phyloP scores from a whole-genome alignment of 2,797 vertebrate species.

The Bufotes viridis region DNA sequence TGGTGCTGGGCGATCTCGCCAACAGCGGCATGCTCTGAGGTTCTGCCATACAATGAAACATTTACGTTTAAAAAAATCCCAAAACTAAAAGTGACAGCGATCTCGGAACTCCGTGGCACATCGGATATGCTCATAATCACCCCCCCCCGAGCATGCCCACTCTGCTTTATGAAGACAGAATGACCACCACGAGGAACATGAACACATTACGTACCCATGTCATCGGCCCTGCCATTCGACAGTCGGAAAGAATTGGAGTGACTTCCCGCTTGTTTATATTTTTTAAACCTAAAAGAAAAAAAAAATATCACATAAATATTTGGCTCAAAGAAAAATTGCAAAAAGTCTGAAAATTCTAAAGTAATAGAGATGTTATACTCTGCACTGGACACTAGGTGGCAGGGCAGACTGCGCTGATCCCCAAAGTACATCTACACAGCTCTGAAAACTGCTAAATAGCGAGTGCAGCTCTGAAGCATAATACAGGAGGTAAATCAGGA shows the following conservation, averaged over 20 bases:
- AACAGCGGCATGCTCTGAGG: slow-evolving; percentile 95
- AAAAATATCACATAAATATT: not conserved
- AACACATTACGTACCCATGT: slow-evolving; percentile 82
- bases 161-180: not conserved
- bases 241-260: slow-evolving; percentile 96
- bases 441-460: too few relatives aligned
- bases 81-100: not conserved
- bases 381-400: not conserved
- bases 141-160: not conserved
- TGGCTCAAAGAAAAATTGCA: not conserved
- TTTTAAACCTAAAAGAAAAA: slow-evolving; percentile 88
- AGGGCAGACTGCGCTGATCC: not conserved
- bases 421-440: too few relatives aligned
- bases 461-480: too few relatives aligned
- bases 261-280: slow-evolving; percentile 97
- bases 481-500: too few relatives aligned
- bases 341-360: not conserved
- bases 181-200: not conserved
- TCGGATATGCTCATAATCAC: not conserved
- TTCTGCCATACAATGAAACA: slow-evolving; percentile 75
- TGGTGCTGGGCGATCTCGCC: slow-evolving; percentile 96
- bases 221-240: slow-evolving; percentile 92
- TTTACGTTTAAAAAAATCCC: not conserved
- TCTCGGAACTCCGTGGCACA: too few relatives aligned
- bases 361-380: not conserved